Evolutionary conservation across 2,113 vertebrate species (phyloP).

Genomic region (Epinephelus cyanopodus): DNA sequence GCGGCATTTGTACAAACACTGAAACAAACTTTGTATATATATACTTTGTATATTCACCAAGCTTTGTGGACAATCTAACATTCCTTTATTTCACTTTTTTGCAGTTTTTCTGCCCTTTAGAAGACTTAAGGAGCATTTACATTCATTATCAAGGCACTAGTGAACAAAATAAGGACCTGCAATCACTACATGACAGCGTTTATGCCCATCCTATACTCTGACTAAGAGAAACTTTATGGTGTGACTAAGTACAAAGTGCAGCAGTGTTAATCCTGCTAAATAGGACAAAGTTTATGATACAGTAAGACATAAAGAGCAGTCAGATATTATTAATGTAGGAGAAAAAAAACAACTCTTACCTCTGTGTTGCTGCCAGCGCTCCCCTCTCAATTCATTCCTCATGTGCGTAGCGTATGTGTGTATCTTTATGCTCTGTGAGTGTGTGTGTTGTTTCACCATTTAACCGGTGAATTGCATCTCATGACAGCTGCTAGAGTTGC

Average conservation of each 20-base stretch:
- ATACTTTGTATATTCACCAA: no score
- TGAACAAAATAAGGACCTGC: constrained; percentile 1
- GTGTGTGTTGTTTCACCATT: constrained; percentile 16
- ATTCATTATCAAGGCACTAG: neutral
- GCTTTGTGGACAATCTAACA: no score
- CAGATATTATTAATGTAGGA: neutral
- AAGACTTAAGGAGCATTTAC: neutral
- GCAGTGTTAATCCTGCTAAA: constrained; percentile 4
- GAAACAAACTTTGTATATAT: constrained; percentile 39
- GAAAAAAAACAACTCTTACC: constrained; percentile 72
- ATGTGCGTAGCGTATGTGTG: constrained; percentile 41
- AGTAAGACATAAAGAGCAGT: neutral
- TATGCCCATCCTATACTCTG: neutral
- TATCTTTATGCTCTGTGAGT: constrained; percentile 3
- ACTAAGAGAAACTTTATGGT: constrained; percentile 35
- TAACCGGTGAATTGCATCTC: constrained; percentile 31
- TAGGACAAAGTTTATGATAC: neutral
- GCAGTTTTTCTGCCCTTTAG: no score
- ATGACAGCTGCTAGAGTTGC: constrained; percentile 39
- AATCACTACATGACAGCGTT: constrained; percentile 10
- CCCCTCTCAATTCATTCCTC: constrained; percentile 72
- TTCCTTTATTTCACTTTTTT: no score
- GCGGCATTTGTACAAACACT: constrained; percentile 24
- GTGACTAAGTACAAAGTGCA: constrained; percentile 65
- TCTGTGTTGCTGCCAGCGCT: constrained; percentile 68